These are phyloP conservation scores for Catajapyx aquilonaris DNA, from an alignment of 1,140 invertebrate genomes.

Conservation along the genomic window DNA sequence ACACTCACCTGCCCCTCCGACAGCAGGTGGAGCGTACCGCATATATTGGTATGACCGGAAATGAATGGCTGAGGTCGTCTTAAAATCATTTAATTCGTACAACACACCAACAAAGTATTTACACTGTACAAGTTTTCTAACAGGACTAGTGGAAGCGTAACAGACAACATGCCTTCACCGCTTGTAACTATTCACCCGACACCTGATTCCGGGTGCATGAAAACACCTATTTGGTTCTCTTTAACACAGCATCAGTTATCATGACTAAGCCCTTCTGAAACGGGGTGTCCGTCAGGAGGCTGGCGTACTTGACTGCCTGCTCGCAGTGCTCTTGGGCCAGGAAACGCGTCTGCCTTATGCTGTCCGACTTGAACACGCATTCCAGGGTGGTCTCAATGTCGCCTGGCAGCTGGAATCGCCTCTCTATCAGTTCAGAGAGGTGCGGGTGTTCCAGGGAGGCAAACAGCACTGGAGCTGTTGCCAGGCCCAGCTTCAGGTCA, in stretches of 20 bases:
- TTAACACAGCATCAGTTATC: slow-evolving; percentile 65
- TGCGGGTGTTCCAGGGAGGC: too few relatives aligned
- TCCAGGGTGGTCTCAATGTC: slow-evolving; percentile 85
- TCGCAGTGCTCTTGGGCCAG: slow-evolving; percentile 80
- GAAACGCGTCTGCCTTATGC: slow-evolving; percentile 74
- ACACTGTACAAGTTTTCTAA: too few relatives aligned
- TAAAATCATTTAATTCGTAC: too few relatives aligned
- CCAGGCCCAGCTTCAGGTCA: slow-evolving; percentile 83
- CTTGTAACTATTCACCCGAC: too few relatives aligned
- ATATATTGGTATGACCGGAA: too few relatives aligned
- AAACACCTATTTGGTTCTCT: slow-evolving; percentile 71
- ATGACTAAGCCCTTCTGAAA: slow-evolving; percentile 69
- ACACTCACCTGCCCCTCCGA: too few relatives aligned
- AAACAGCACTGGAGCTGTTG: slow-evolving; percentile 81
- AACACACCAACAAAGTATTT: too few relatives aligned
- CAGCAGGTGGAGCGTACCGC: too few relatives aligned
- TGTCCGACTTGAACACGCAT: slow-evolving; percentile 74
- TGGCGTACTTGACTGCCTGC: slow-evolving; percentile 58
- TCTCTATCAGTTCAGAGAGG: slow-evolving; percentile 87
- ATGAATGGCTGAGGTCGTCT: too few relatives aligned
- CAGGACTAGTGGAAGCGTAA: too few relatives aligned
- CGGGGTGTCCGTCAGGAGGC: slow-evolving; percentile 52
- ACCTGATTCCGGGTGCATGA: too few relatives aligned
- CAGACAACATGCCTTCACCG: too few relatives aligned
- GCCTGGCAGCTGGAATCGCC: slow-evolving; percentile 76